Evolutionary conservation across 1,140 invertebrate species (phyloP), one percentile per base, ranked within the genome.

Genomic region (Drosophila repleta): DNA sequence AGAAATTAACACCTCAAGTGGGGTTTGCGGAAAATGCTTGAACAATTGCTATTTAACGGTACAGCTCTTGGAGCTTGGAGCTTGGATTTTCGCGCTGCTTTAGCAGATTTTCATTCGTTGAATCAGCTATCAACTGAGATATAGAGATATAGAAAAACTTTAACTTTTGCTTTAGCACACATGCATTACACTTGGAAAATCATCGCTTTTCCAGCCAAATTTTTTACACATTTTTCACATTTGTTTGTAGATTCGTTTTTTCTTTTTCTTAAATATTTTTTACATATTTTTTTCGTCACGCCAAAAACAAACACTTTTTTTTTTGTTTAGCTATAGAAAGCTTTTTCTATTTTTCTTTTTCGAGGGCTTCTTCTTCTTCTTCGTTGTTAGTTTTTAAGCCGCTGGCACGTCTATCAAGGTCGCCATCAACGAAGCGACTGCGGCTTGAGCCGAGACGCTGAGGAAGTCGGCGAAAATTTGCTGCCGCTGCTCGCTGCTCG

Each of bases 391-490:
- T 20, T 11, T 56, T 39, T 13, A 18, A 62, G 77, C 80, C 87
- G 90, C 80, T 76, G 71, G 76, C 72, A 87, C 90, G 90, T 91
- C 90, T 90, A 90, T 90, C 90, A 91, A 91, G 90, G 90, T 91
- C 90, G 90, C 90, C 82, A 85, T 90, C 89, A 81, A 53, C 70
- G 78, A 72, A 88, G 85, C 87, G 90, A 91, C 90, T 91, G 90
- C 49, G 74, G 52, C 56, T 49, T 37, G 35, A 32, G 41, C 46
- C 10, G 35, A 13, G 51, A 43, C 74, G 63, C 49, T 26, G 49
- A 85, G 60, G 69, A 74, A 79, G 73, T 65, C 35, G 66, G 65
- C 74, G 73, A 72, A 75, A 74, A 32, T 56, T 41, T 13, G 32
- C 32, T 35, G 29, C 29, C 11, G 32, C 32, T 35, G 32, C 32